A percentile compares a stretch with the other conserved stretches of the same genome.
Conservation (phyloP, 1,140 invertebrate species). For the Trichogramma pretiosum region DNA sequence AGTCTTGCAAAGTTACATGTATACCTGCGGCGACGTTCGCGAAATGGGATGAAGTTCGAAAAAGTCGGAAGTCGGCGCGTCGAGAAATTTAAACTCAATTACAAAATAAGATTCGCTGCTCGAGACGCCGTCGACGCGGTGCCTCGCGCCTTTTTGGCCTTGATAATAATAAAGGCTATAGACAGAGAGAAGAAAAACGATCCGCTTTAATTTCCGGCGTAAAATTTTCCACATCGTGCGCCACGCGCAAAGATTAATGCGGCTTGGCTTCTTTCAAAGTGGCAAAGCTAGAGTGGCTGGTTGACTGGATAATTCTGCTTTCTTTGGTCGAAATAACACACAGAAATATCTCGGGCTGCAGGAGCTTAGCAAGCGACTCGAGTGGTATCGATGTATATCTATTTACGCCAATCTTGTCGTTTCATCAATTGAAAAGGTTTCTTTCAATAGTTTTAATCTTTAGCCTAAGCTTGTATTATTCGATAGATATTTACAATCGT, state of each 20-base stretch:
- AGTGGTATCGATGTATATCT: too few relatives aligned
- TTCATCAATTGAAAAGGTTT: too few relatives aligned
- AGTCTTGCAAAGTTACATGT: too few relatives aligned
- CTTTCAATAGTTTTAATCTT: too few relatives aligned
- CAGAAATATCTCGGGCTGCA: too few relatives aligned
- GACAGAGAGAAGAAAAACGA: background rate
- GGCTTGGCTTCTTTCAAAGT: background rate
- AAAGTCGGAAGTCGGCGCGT: constrained; percentile 9
- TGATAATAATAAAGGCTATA: background rate
- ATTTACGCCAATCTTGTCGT: too few relatives aligned
- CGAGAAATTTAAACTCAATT: constrained; percentile 19
- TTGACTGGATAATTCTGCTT: too few relatives aligned
- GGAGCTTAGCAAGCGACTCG: too few relatives aligned
- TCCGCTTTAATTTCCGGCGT: constrained; percentile 14
- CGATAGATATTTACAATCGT: too few relatives aligned
- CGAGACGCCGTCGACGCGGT: background rate
- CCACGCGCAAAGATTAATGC: background rate
- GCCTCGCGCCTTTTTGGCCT: background rate
- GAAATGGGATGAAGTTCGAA: constrained; percentile 16
- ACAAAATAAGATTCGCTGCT: constrained; percentile 14
- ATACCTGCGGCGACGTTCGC: too few relatives aligned
- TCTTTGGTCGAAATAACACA: too few relatives aligned
- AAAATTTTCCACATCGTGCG: constrained; percentile 6
- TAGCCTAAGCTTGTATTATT: too few relatives aligned
- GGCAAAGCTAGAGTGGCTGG: background rate